Percentiles rank a stretch among this genome's conserved stretches.
These are phyloP conservation scores for Rhinoptilus africanus DNA, from an alignment of 2,113 vertebrate genomes.

Conservation along the genomic window DNA sequence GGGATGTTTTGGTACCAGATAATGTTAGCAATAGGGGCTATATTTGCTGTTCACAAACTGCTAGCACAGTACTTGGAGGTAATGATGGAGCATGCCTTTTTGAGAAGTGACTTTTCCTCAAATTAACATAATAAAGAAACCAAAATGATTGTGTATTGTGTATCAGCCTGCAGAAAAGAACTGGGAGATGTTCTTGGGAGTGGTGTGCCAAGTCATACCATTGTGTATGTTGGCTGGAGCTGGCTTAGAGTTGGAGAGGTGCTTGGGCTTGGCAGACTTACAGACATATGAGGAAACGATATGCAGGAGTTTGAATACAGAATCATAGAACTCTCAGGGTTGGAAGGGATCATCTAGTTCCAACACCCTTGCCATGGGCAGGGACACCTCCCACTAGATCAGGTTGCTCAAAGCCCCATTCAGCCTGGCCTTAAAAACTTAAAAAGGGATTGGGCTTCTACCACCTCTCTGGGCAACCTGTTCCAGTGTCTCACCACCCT, in stretches of 20 bases:
- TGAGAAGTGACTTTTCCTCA: not conserved
- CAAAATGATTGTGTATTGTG: not conserved
- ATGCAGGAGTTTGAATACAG: not conserved
- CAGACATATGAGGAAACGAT: not conserved
- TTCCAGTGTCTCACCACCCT: too few species aligned
- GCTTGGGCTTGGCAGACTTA: not conserved
- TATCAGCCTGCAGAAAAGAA: not conserved
- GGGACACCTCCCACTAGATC: too few species aligned
- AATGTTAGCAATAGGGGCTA: not conserved
- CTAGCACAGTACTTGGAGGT: not conserved
- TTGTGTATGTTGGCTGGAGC: not conserved
- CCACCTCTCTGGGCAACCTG: too few species aligned
- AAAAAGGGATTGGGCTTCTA: too few species aligned
- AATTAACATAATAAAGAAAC: not conserved
- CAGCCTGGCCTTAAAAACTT: too few species aligned
- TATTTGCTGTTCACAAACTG: not conserved
- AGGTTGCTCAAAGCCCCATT: too few species aligned
- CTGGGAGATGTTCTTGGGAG: not conserved
- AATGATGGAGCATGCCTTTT: not conserved
- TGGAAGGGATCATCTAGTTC: too few species aligned
- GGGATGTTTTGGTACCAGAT: not conserved
- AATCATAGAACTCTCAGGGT: too few species aligned
- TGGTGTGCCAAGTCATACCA: not conserved
- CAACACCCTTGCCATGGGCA: too few species aligned
- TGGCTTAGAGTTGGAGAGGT: not conserved